Evolutionary conservation across 2,797 vertebrate genomes (phyloP).

Genomic region (Basileuterus tristriatus): DNA sequence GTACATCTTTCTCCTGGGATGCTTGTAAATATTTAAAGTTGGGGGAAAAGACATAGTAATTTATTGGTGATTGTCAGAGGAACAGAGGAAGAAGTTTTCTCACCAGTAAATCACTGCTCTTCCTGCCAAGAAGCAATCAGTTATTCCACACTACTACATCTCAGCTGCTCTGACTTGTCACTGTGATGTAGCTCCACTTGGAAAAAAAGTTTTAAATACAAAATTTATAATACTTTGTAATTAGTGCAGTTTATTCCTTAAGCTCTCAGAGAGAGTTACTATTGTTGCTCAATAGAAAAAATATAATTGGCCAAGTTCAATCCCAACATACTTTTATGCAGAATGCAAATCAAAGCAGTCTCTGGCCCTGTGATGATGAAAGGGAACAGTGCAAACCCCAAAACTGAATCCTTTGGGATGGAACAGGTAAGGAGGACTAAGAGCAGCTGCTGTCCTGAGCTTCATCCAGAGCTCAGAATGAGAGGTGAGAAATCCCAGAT

Average conservation of each 20-base stretch:
- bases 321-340: background rate
- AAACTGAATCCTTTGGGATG: background rate
- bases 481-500: background rate
- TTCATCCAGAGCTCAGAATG: background rate
- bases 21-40: constrained; percentile 29
- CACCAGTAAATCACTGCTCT: constrained; percentile 11
- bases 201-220: background rate
- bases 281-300: background rate
- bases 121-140: background rate
- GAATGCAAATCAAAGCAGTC: background rate
- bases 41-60: background rate
- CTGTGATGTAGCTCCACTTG: background rate
- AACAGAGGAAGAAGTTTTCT: constrained; percentile 21
- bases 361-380: background rate
- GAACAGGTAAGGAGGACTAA: background rate
- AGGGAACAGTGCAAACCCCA: background rate
- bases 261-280: background rate
- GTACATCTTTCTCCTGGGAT: background rate
- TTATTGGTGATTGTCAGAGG: background rate
- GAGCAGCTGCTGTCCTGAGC: background rate
- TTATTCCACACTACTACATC: background rate
- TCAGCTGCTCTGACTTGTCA: background rate
- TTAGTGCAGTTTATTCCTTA: background rate
- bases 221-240: background rate
- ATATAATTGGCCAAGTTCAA: background rate